These are phyloP conservation scores for Eueremaeus valkanovi DNA, from an alignment of 2,888 invertebrate genomes.

Conservation along the genomic window DNA sequence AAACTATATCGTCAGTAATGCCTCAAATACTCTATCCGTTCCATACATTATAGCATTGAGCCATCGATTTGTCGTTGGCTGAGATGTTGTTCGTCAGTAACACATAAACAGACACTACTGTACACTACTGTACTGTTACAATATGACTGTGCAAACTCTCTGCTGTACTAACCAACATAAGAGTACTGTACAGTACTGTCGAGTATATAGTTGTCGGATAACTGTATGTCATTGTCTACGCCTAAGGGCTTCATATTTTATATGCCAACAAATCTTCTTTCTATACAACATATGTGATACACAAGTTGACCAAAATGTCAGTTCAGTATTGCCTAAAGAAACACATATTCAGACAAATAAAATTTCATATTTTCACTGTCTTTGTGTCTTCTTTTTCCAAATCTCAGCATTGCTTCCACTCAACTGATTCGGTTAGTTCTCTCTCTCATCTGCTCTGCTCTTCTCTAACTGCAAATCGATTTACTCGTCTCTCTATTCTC, in stretches of 20 bases:
- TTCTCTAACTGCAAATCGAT: constrained; percentile 17
- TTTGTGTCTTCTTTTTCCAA: constrained; percentile 6
- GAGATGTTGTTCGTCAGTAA: background rate
- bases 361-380: constrained; percentile 30
- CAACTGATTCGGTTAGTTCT: constrained; percentile 14
- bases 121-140: no score
- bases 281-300: constrained; percentile 29
- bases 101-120: background rate
- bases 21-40: constrained; percentile 9
- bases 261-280: constrained; percentile 12
- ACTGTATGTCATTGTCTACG: constrained; percentile 9
- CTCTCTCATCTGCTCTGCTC: background rate
- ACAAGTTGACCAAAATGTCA: background rate
- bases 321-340: constrained; percentile 8
- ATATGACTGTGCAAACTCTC: no score
- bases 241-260: constrained; percentile 31
- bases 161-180: background rate
- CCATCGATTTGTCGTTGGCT: constrained; percentile 19
- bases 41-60: constrained; percentile 11
- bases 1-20: constrained; percentile 26
- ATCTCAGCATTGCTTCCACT: constrained; percentile 9
- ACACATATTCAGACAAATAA: constrained; percentile 31
- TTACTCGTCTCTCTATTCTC: constrained; percentile 16
- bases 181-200: no score
- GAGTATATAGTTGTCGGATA: background rate